A percentile compares a stretch with the other conserved stretches of the same genome.
Evolutionary conservation across 2,888 invertebrate genomes (phyloP).

Genomic region (Macrophya alboannulata): DNA sequence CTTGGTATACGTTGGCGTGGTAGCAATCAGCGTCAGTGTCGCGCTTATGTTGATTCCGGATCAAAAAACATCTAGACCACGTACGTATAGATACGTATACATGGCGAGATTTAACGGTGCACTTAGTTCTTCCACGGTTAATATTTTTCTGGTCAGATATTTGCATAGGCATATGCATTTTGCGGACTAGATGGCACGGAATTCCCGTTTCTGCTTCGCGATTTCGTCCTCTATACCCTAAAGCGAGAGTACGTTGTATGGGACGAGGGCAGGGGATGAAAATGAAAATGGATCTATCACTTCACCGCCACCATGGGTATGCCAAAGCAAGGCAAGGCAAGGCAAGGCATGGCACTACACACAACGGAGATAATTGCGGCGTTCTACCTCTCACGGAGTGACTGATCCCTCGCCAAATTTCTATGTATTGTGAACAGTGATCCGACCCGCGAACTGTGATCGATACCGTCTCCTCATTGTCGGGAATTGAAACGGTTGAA

Average conservation of each 20-base stretch:
- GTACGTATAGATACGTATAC: too few relatives aligned
- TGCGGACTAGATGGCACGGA: background rate
- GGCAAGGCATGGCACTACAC: background rate
- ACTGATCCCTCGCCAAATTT: background rate
- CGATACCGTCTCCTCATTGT: background rate
- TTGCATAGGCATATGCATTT: background rate
- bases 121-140: background rate
- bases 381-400: background rate
- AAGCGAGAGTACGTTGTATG: background rate
- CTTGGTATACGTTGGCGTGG: background rate
- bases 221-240: background rate
- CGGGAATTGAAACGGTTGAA: constrained; percentile 17
- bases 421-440: background rate
- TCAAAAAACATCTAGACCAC: background rate
- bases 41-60: background rate
- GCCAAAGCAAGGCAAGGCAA: background rate
- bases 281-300: constrained; percentile 38
- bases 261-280: background rate
- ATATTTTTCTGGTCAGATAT: background rate
- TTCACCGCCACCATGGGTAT: background rate
- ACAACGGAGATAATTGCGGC: constrained; percentile 23
- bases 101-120: background rate
- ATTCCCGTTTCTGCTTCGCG: background rate
- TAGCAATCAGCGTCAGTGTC: constrained; percentile 49
- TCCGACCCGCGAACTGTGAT: background rate